phyloP scores from a whole-genome alignment of 2,113 vertebrate genomes.

The Casuarius casuarius region DNA sequence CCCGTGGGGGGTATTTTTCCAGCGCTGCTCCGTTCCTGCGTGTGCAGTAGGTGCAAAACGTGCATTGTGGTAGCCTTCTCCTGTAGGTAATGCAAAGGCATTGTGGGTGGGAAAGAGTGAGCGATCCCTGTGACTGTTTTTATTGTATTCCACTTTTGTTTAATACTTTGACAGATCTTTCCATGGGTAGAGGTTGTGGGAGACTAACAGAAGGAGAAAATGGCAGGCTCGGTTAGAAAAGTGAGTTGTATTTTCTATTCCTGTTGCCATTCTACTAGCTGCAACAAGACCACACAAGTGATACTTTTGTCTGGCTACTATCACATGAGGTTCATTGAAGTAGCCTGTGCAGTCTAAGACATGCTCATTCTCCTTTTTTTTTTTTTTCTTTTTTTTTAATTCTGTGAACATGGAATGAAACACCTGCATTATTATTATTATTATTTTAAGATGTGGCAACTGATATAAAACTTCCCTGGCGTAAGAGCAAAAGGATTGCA shows the following conservation, averaged over 20 bases:
- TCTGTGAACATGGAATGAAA: not conserved
- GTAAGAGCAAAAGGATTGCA: not conserved
- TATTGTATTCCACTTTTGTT: not conserved
- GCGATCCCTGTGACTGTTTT: not conserved
- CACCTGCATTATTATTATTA: not conserved
- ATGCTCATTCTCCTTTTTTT: too few relatives aligned
- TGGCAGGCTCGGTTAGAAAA: not conserved
- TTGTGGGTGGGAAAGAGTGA: not conserved
- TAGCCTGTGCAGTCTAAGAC: too few relatives aligned
- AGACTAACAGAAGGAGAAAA: not conserved
- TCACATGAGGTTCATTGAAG: too few relatives aligned
- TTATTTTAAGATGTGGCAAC: not conserved
- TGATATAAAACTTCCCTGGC: not conserved
- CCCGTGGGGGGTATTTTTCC: not conserved
- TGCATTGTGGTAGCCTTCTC: accelerated
- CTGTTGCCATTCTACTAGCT: not conserved
- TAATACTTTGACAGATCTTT: not conserved
- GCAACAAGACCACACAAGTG: not conserved
- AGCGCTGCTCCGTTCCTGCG: not conserved
- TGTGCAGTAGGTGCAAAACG: not conserved
- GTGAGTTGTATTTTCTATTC: not conserved
- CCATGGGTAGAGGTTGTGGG: not conserved
- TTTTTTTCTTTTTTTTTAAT: too few relatives aligned
- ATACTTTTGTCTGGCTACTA: too few relatives aligned
- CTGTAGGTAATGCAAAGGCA: not conserved